These are phyloP conservation scores for Pocillopora damicornis DNA, from an alignment of 64 coral and sea anemone genomes.

Conservation along the genomic window DNA sequence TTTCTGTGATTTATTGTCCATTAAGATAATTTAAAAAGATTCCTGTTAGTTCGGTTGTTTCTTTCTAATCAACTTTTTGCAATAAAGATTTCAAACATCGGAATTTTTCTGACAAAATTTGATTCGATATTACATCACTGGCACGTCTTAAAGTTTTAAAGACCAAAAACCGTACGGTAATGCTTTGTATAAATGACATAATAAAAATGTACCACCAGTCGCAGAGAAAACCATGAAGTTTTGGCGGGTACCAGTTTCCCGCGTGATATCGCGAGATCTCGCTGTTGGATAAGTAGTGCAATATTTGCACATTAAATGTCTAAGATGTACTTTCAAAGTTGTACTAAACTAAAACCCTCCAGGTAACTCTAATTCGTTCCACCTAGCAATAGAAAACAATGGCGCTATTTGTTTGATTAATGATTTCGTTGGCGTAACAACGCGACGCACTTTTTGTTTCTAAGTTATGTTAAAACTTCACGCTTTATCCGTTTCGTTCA, in stretches of 20 bases:
- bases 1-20: not conserved
- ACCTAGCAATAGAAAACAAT: not conserved
- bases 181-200: constrained; percentile 26
- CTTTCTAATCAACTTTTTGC: not conserved
- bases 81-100: not conserved
- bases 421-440: not conserved
- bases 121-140: constrained; percentile 11
- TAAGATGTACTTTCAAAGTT: not conserved
- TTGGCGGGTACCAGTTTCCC: constrained; percentile 8
- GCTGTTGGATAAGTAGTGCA: not conserved
- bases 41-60: too few species aligned
- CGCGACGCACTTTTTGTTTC: constrained; percentile 2
- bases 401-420: not conserved
- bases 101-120: not conserved
- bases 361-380: not conserved
- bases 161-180: not conserved
- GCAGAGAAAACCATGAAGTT: not conserved
- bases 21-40: too few species aligned
- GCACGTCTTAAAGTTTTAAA: not conserved
- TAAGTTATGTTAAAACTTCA: not conserved
- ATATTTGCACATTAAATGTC: not conserved
- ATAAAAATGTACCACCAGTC: constrained; percentile 37
- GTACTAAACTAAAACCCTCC: not conserved
- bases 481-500: not conserved
- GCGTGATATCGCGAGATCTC: not conserved